Evolutionary conservation across 2,888 invertebrate species (phyloP), one percentile per base, ranked within the genome.

Genomic region (Drosophila mayaguana): DNA sequence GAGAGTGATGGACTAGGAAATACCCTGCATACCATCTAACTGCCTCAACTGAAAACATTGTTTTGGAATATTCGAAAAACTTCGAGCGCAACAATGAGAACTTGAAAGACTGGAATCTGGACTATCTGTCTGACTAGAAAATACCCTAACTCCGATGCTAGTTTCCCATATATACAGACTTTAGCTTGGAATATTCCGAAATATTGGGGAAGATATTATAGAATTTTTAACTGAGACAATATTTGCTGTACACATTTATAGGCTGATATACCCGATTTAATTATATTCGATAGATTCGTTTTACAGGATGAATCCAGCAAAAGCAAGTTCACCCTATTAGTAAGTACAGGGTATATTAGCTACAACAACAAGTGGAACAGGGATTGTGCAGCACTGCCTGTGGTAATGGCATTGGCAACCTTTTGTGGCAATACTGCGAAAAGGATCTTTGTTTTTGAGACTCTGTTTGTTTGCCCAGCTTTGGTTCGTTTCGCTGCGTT

Each of bases 321-420:
- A 1, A 6, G 1, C 16, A 38, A 40, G 38, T 18, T n/a, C 25
- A 40, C 28, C 28, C 40, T 9, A 28, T n/a, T n/a, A 28, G 28
- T 28, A 28, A 18, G n/a, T 11, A 22, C 20, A 36, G 53, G 51
- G 36, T 50, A 53, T 63, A 60, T 64, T 50, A 72, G 18, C 18
- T 18, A 63, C 51, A 75, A 64, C 48, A 70, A 55, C 46, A 70
- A 56, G 54, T 48, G 61, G 48, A 70, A 45, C 64, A 46, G 40
- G 60, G 54, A 63, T 65, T 65, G 71, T 71, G 70, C 70, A 60
- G 55, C 64, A 53, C 55, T 28, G 69, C 62, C 66, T 75, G 81
- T 86, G 87, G 84, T 87, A 86, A 87, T 86, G 84, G 84, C 84
- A 84, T 85, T 85, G 83, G 78, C 75, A 85, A 75, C 83, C 82